Conservation (phyloP, 2,797 vertebrate genomes). For the Sebastiscus tertius region DNA sequence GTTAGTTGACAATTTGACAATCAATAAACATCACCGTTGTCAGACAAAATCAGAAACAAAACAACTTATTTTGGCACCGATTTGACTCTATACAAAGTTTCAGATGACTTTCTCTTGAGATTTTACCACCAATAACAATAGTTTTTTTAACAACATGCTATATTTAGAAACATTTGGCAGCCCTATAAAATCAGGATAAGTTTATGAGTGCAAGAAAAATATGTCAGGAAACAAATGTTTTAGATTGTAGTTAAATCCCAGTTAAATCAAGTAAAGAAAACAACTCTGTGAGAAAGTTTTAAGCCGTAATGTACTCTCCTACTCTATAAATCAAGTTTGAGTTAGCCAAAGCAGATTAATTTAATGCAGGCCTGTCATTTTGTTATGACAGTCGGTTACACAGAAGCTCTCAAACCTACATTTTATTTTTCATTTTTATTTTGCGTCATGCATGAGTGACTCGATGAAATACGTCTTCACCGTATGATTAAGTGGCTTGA, state of each 20-base stretch:
- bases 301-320: constrained; percentile 1
- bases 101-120: neutral
- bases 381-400: constrained; percentile 59
- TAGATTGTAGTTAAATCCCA: neutral
- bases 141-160: neutral
- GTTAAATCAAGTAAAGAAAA: neutral
- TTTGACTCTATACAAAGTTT: neutral
- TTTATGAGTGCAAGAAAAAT: neutral
- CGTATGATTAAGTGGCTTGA: constrained; percentile 47
- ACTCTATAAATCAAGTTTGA: constrained; percentile 47
- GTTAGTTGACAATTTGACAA: neutral
- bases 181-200: neutral
- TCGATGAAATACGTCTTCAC: constrained; percentile 45
- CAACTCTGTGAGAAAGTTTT: neutral
- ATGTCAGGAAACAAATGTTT: neutral
- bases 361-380: constrained; percentile 52
- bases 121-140: neutral
- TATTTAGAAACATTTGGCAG: neutral
- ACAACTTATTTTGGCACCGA: neutral
- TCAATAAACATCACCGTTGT: neutral
- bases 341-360: constrained; percentile 41
- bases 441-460: constrained; percentile 13
- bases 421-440: constrained; percentile 52
- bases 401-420: constrained; percentile 43
- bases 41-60: neutral